Evolutionary conservation across 2,113 vertebrate species (phyloP).

Genomic region (Caranx ignobilis): DNA sequence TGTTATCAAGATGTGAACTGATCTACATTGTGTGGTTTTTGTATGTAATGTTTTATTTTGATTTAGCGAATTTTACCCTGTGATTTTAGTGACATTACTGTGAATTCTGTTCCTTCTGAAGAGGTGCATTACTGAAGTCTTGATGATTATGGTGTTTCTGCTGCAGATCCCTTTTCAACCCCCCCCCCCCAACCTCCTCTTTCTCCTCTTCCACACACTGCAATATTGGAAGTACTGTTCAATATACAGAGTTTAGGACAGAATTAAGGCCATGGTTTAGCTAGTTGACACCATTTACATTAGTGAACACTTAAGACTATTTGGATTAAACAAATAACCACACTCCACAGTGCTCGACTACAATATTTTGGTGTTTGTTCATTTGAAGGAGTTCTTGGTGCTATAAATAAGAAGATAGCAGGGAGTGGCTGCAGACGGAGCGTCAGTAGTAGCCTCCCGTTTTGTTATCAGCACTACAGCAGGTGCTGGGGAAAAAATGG

Average conservation of each 20-base stretch:
- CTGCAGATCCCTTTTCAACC: conserved; percentile 51
- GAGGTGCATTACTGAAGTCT: conserved; percentile 63
- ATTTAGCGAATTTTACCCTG: conserved; percentile 57
- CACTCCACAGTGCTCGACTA: conserved; percentile 15
- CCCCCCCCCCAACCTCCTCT: neutral
- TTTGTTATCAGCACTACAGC: conserved; percentile 73
- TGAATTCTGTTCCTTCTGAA: conserved; percentile 66
- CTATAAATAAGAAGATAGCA: conserved; percentile 65
- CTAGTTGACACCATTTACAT: conserved; percentile 43
- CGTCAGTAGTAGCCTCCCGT: conserved; percentile 23
- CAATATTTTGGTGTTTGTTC: conserved; percentile 31
- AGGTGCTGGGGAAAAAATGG: conserved; percentile 58
- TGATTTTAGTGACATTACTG: conserved; percentile 77
- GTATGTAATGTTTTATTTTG: conserved; percentile 63
- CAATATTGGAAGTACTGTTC: conserved; percentile 58
- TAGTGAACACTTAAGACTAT: conserved; percentile 29
- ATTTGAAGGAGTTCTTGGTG: conserved; percentile 71
- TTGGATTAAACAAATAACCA: conserved; percentile 25
- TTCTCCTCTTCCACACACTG: conserved; percentile 39
- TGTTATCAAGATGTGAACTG: conserved; percentile 67
- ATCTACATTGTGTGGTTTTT: conserved; percentile 69
- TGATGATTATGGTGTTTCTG: conserved; percentile 51
- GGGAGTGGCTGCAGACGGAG: conserved; percentile 55
- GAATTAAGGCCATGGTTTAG: conserved; percentile 42
- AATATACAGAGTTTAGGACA: conserved; percentile 46